Evolutionary conservation across 1,140 invertebrate genomes (phyloP).

Genomic region (silkworm (Bombyx mori)): ASM3026992v2 NC_085120.1:8079501-8080000

Average conservation of each 20-base stretch:
- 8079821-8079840: constrained; percentile 61
- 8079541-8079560: too few species aligned
- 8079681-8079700: constrained; percentile 81
- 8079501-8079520: too few species aligned
- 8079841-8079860: constrained; percentile 57
- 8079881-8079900: constrained; percentile 27
- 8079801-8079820: constrained; percentile 55
- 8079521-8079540: too few species aligned
- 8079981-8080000: too few species aligned
- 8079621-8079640: too few species aligned
- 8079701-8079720: constrained; percentile 79
- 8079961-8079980: too few species aligned
- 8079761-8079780: constrained; percentile 79
- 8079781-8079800: constrained; percentile 74
- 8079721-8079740: constrained; percentile 85
- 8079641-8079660: constrained; percentile 5
- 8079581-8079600: too few species aligned
- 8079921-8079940: constrained; percentile 7
- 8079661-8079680: constrained; percentile 72
- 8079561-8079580: too few species aligned
- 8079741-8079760: constrained; percentile 75
- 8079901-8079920: constrained; percentile 43
- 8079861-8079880: constrained; percentile 49
- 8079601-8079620: too few species aligned
- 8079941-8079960: too few species aligned